Percentiles rank a stretch among this genome's conserved stretches.
Conservation (phyloP, 2,113 vertebrate genomes). For the Emydura subglobosa region DNA sequence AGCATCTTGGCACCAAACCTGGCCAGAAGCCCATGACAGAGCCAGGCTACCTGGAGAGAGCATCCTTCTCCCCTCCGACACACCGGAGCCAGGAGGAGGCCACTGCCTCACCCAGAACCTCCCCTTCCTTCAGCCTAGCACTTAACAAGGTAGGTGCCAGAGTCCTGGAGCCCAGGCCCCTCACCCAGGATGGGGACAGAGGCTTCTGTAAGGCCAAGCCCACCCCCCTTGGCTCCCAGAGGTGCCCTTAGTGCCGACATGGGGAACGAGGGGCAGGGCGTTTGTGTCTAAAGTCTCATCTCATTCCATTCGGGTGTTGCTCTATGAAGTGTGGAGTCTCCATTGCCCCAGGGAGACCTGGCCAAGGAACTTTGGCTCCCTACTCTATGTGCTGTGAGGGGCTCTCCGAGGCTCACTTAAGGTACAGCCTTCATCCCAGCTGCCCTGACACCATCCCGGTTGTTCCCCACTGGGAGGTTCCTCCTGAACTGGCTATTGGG, state of each 20-base stretch:
- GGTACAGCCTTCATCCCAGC: neutral
- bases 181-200: neutral
- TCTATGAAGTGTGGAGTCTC: neutral
- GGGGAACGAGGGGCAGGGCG: neutral
- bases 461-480: neutral
- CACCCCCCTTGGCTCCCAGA: neutral
- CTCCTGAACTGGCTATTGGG: neutral
- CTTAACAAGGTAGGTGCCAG: constrained; percentile 82
- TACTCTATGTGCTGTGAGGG: neutral
- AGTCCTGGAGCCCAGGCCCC: neutral
- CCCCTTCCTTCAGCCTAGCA: constrained; percentile 74
- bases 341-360: neutral
- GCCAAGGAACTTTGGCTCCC: neutral
- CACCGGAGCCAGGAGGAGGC: constrained; percentile 67
- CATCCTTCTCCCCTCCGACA: constrained; percentile 63
- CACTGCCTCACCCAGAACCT: constrained; percentile 63
- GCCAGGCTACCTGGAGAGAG: constrained; percentile 56
- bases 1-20: constrained; percentile 45
- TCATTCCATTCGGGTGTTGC: neutral
- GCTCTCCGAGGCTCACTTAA: neutral
- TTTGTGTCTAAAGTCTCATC: neutral
- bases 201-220: neutral
- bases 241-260: neutral
- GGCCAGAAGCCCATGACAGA: constrained; percentile 62
- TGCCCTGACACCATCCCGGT: neutral